Conservation (phyloP, 1,140 invertebrate species). For the Drosophila ambigua region DNA sequence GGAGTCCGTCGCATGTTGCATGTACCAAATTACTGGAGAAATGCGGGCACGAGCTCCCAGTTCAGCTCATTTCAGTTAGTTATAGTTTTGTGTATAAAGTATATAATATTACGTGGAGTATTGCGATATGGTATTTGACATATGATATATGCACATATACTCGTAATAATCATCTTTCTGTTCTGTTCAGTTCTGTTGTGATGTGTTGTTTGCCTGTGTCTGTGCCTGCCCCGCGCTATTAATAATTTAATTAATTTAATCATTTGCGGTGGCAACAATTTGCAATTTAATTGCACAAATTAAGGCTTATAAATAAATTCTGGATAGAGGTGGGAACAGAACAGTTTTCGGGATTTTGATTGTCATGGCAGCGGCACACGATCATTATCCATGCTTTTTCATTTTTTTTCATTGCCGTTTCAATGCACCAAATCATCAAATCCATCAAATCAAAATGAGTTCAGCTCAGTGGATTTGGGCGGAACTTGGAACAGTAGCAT, state of each 20-base stretch:
- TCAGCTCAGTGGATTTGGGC: not conserved
- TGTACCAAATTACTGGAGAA: constrained; percentile 50
- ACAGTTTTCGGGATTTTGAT: too few relatives aligned
- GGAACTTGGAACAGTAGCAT: too few relatives aligned
- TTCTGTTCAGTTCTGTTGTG: not conserved
- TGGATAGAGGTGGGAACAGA: too few relatives aligned
- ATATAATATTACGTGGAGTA: not conserved
- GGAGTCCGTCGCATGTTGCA: constrained; percentile 26
- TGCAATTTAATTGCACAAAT: constrained; percentile 75
- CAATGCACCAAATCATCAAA: too few relatives aligned
- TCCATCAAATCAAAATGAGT: constrained; percentile 8
- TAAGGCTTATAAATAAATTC: constrained; percentile 49
- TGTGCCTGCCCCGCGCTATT: constrained; percentile 31
- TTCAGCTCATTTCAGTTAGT: too few relatives aligned
- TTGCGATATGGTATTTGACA: too few relatives aligned
- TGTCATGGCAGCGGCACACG: not conserved
- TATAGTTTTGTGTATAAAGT: not conserved
- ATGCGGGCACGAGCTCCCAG: constrained; percentile 49
- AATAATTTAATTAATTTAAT: constrained; percentile 74
- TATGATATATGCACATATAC: constrained; percentile 3
- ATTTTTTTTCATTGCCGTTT: not conserved
- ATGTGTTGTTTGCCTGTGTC: constrained; percentile 18
- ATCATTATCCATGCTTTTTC: constrained; percentile 11
- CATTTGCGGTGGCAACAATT: constrained; percentile 58
- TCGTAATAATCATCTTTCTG: constrained; percentile 11